These are phyloP conservation scores for Choloepus didactylus DNA, from an alignment of 2,797 vertebrate genomes.

Conservation along the genomic window DNA sequence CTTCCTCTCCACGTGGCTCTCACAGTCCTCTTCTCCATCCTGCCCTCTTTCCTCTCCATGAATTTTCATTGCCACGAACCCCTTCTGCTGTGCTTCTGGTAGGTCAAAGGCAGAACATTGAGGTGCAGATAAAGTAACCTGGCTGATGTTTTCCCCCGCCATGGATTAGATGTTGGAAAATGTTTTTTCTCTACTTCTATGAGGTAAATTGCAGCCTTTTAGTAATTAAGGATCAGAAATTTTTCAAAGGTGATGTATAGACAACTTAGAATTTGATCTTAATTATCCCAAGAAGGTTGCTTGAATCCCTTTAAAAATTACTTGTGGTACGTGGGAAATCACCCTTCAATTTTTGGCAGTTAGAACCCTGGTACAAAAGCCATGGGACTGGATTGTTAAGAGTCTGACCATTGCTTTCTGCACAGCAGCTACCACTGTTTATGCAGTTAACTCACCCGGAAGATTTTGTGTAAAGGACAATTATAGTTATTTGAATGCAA, in stretches of 20 bases:
- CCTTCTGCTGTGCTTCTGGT: neutral
- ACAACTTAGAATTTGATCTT: neutral
- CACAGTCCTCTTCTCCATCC: neutral
- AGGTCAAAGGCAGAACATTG: neutral
- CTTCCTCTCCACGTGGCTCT: neutral
- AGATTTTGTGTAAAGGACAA: slow-evolving; percentile 9
- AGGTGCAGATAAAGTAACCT: neutral
- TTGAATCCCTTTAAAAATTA: slow-evolving; percentile 9
- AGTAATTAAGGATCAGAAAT: neutral
- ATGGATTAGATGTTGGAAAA: neutral
- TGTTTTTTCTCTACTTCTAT: neutral
- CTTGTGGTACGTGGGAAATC: neutral
- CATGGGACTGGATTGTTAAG: neutral
- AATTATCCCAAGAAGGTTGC: neutral
- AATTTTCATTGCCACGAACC: neutral
- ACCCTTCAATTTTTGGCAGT: neutral
- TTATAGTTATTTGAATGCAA: slow-evolving; percentile 30
- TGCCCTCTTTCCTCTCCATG: neutral
- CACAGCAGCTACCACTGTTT: neutral
- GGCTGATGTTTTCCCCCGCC: neutral
- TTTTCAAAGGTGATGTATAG: neutral
- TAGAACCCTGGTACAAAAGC: neutral
- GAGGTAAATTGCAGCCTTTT: slow-evolving; percentile 32
- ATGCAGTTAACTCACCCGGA: slow-evolving; percentile 22
- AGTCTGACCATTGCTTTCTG: neutral